Evolutionary conservation across 2,888 invertebrate genomes (phyloP), one percentile per base, ranked within the genome.

Genomic region (Lasioglossum vierecki): DNA sequence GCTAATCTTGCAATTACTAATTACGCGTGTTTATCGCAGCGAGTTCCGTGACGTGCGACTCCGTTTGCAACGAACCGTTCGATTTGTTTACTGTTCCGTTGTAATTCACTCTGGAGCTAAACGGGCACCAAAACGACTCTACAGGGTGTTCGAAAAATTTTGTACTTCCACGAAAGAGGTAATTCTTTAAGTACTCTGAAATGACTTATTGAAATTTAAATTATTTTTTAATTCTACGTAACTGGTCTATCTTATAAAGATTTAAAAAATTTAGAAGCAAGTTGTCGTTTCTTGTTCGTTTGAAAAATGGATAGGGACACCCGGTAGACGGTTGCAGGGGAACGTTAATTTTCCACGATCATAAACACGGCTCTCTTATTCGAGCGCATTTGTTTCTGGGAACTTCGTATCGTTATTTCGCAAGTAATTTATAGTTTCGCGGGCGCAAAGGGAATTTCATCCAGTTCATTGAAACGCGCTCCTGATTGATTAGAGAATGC

Each of bases 371-470:
- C 30, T 63, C 30, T 30, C 63, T 30, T 63, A 30, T 63, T 63
- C 63, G 63, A 30, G 63, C 63, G 6, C 6, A 63, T 63, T 15
- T 63, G 26, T 26, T 60, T 15, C 26, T 26, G 63, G 30, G 30
- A 30, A 30, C 15, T 15, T 2, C 6, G 63, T 9, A 57, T n/a
- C 73, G 53, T 73, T 73, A 30, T 49, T 49, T n/a, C 49, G 22
- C 11, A 30, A 15, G 30, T 63, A 63, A 63, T 63, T 63, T 63
- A 63, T 63, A 63, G 30, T 63, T 63, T 26, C 30, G 63, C 30
- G 22, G 30, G 15, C 63, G 63, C 63, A 63, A 63, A 63, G 63
- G 63, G 72, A 35, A 71, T 63, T 63, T 30, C 63, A 63, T 63
- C 15, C 63, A 15, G 63, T 63, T 63, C 63, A 79, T 72, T 30